These are phyloP conservation scores for Kryptolebias ocellatus DNA, from an alignment of 2,797 vertebrate genomes.

Conservation along the genomic window DNA sequence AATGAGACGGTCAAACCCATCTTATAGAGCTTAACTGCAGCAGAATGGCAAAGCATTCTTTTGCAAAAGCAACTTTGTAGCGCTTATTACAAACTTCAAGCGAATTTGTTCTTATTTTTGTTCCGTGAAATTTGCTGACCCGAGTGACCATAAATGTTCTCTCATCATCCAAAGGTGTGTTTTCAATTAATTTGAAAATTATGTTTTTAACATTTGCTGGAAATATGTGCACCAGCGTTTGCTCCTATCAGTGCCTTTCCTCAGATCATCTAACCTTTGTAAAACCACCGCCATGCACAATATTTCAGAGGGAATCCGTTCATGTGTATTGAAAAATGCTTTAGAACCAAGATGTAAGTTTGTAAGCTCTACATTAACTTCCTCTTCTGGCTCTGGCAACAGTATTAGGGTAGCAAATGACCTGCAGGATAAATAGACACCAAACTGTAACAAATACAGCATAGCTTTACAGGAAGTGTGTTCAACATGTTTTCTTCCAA, in stretches of 20 bases:
- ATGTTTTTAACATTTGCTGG: constrained; percentile 41
- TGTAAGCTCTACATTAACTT: constrained; percentile 78
- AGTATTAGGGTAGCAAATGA: constrained; percentile 58
- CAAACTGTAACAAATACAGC: constrained; percentile 76
- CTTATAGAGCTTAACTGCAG: constrained; percentile 55
- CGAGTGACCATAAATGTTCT: constrained; percentile 51
- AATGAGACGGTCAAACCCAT: constrained; percentile 82
- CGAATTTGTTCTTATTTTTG: constrained; percentile 22
- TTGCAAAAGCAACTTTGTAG: constrained; percentile 43
- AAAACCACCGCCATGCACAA: too few relatives aligned
- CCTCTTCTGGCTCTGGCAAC: constrained; percentile 58
- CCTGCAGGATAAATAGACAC: constrained; percentile 77
- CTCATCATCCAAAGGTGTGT: constrained; percentile 44
- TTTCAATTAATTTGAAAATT: constrained; percentile 52
- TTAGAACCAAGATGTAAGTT: constrained; percentile 63
- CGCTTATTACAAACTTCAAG: constrained; percentile 48
- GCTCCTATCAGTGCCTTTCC: constrained; percentile 36
- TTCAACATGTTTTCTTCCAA: constrained; percentile 65
- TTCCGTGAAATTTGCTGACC: constrained; percentile 44
- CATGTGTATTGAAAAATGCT: constrained; percentile 66
- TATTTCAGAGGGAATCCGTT: constrained; percentile 20
- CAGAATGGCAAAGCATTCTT: constrained; percentile 52
- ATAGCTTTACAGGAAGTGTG: constrained; percentile 65
- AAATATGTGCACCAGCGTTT: constrained; percentile 31
- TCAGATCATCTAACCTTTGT: constrained; percentile 30